Percentiles rank a stretch among this genome's conserved stretches.
These are phyloP conservation scores for Oopsacas minuta DNA, from an alignment of 37 sponge, comb jelly and placozoan genomes.

Conservation along the genomic window DNA sequence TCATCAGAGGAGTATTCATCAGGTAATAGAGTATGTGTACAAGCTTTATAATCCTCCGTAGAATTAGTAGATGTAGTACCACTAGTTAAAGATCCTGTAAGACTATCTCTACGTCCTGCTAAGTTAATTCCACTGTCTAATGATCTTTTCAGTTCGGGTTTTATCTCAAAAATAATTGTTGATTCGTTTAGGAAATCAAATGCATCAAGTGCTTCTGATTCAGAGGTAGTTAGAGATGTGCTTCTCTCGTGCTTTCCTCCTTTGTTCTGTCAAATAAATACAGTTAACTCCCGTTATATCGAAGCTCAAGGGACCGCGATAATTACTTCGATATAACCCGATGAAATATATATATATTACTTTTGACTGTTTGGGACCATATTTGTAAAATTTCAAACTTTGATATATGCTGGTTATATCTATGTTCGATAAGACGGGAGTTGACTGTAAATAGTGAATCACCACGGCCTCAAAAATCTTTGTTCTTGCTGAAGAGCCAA, in stretches of 20 bases:
- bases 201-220: not conserved
- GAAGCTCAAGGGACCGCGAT: too few species aligned
- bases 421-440: too few species aligned
- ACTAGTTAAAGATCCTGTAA: not conserved
- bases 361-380: too few species aligned
- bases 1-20: constrained; percentile 8
- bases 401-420: too few species aligned
- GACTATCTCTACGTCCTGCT: not conserved
- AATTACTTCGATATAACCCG: too few species aligned
- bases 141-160: not conserved
- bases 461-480: too few species aligned
- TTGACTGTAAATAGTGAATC: too few species aligned
- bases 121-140: not conserved
- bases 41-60: not conserved
- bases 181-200: not conserved
- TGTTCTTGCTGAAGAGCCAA: too few species aligned
- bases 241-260: not conserved
- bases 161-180: not conserved
- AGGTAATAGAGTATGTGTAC: not conserved
- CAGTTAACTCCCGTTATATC: too few species aligned
- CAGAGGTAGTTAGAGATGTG: not conserved
- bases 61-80: not conserved
- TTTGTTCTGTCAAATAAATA: not conserved
- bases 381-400: too few species aligned
- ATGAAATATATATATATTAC: too few species aligned